Conservation (phyloP, 2,113 vertebrate genomes). For the Lutjanus erythropterus region DNA sequence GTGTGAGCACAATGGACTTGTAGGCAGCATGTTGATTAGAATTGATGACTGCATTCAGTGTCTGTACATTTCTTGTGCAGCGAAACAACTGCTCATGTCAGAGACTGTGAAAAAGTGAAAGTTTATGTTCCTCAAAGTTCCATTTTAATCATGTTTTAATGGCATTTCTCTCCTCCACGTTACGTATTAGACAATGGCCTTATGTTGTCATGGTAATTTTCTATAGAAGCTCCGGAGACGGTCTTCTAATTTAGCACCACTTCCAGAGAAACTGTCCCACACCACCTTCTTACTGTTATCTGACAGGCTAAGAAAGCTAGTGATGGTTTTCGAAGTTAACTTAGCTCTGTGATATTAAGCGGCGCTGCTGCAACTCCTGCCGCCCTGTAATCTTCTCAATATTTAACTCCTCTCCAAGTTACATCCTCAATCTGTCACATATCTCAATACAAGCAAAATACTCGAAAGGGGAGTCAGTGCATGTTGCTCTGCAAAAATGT, state of each 20-base stretch:
- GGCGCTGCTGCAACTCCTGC: neutral
- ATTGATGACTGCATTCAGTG: slow-evolving; percentile 66
- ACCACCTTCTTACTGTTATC: neutral
- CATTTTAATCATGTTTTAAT: slow-evolving; percentile 7
- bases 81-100: neutral
- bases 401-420: slow-evolving; percentile 10
- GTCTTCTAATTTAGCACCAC: slow-evolving; percentile 16
- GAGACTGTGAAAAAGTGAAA: neutral
- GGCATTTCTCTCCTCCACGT: neutral
- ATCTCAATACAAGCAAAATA: slow-evolving; percentile 1
- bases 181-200: neutral
- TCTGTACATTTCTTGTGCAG: slow-evolving; percentile 24
- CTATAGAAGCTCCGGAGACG: neutral
- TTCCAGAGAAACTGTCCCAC: slow-evolving; percentile 3
- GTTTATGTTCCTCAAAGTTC: neutral
- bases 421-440: slow-evolving; percentile 15
- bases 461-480: slow-evolving; percentile 1
- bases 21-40: slow-evolving; percentile 68
- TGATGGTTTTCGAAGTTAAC: slow-evolving; percentile 10
- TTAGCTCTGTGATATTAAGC: slow-evolving; percentile 3
- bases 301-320: slow-evolving; percentile 10
- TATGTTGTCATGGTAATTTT: slow-evolving; percentile 16
- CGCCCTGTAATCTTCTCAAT: slow-evolving; percentile 1
- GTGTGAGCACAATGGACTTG: slow-evolving; percentile 67
- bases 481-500: slow-evolving; percentile 18